Evolutionary conservation across 2,113 vertebrate genomes (phyloP).

Genomic region (Baryphthengus martii): DNA sequence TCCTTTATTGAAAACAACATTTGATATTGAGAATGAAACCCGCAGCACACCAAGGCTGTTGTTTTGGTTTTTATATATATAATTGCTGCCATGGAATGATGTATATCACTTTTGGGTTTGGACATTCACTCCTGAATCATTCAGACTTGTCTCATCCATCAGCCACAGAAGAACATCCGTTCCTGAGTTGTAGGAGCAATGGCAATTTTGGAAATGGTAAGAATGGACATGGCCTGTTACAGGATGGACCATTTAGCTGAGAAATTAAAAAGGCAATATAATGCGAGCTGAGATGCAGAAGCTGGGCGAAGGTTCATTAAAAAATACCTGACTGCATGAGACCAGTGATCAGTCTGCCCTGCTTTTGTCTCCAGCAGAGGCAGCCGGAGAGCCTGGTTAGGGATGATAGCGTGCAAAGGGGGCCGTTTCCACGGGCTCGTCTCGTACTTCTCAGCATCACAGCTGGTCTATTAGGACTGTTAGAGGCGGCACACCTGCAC

Average conservation of each 20-base stretch:
- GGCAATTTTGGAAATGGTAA: neutral
- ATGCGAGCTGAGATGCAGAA: neutral
- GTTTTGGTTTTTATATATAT: neutral
- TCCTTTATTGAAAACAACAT: neutral
- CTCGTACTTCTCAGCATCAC: neutral
- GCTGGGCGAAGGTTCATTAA: neutral
- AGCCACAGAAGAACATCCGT: neutral
- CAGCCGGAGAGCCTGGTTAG: neutral
- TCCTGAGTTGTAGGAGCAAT: neutral
- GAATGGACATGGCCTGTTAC: neutral
- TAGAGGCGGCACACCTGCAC: neutral
- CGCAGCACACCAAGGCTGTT: neutral
- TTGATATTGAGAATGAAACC: neutral
- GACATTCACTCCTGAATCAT: neutral
- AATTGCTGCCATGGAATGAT: neutral
- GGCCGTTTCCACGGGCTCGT: neutral
- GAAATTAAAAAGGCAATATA: neutral
- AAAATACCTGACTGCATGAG: neutral
- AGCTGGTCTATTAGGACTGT: neutral
- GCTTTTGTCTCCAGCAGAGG: neutral
- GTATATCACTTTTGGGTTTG: neutral
- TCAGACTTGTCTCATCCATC: neutral
- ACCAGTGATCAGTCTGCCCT: accelerated
- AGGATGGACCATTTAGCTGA: neutral
- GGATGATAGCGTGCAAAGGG: neutral